A percentile compares a stretch with the other conserved stretches of the same genome.
Evolutionary conservation across 2,888 invertebrate genomes (phyloP).

Genomic region (Desoria tigrina): DNA sequence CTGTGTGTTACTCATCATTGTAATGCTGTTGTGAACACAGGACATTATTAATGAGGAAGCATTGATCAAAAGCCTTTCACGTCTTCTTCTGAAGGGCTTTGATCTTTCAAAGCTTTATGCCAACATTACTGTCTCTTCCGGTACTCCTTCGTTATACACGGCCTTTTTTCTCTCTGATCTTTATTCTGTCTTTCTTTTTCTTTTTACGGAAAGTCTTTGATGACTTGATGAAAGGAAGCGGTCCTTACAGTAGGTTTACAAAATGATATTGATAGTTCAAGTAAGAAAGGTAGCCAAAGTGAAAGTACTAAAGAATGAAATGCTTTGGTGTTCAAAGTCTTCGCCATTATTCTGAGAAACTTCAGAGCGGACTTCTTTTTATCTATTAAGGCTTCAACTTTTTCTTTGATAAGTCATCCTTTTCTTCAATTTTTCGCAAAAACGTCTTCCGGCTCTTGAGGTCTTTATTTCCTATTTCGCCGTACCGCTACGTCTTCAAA

Average conservation of each 20-base stretch:
- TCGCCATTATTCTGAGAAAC: constrained; percentile 7
- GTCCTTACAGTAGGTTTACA: constrained; percentile 43
- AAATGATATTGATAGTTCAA: constrained; percentile 50
- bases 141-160: constrained; percentile 30
- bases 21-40: constrained; percentile 53
- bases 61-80: constrained; percentile 54
- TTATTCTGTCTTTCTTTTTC: constrained; percentile 44
- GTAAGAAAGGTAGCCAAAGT: constrained; percentile 8
- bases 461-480: too few relatives aligned
- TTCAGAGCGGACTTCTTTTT: constrained; percentile 22
- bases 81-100: constrained; percentile 51
- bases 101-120: constrained; percentile 50
- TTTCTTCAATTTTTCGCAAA: constrained; percentile 4
- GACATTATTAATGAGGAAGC: constrained; percentile 54
- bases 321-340: constrained; percentile 17
- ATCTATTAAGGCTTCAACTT: constrained; percentile 32
- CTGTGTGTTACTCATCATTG: constrained; percentile 53
- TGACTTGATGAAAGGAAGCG: constrained; percentile 51
- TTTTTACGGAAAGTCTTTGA: constrained; percentile 45
- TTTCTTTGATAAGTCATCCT: constrained; percentile 30
- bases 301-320: constrained; percentile 13
- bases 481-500: neutral
- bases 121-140: constrained; percentile 36
- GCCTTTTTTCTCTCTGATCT: constrained; percentile 44
- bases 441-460: too few relatives aligned